Evolutionary conservation across 2,113 vertebrate genomes (phyloP), one percentile per base, ranked within the genome.

Genomic region (Cepphus grylle): DNA sequence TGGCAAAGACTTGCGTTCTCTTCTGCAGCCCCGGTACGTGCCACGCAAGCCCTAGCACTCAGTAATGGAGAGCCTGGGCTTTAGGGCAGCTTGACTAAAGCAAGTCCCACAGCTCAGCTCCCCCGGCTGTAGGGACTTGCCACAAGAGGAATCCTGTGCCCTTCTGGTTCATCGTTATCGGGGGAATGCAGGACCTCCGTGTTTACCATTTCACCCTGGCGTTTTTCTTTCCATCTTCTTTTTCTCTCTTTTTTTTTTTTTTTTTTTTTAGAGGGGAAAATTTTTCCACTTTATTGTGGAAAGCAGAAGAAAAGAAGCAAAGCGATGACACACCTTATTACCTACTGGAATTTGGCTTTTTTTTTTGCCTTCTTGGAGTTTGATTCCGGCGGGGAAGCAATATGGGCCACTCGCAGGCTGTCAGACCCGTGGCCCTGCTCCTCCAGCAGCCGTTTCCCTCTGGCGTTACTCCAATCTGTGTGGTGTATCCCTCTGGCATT

Each of bases 381-480:
- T 63, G 42, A 21, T 43, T 43, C 43, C 1, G 2, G 15, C 38
- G 34, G 49, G 66, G 79, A n/a, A 25, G 30, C 2, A 4, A 3
- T 12, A 8, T 1, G 7, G 23, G 15, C 22, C 0, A 1, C 40
- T 47, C 1, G 1, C 34, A 73, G 82, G 12, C 82, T 90, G 32
- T 58, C 73, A 8, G 56, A 42, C 79, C 66, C 15, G 78, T 30
- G 67, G 20, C 34, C 45, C 27, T 66, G 36, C 21, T 71, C 25
- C 59, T 81, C 63, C 77, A 61, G 58, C 81, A 89, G 34, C 22
- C 4, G 0, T 1, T 6, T 7, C 40, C 45, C 77, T 40, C 32
- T 53, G 80, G 62, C 47, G 0, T 58, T 74, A 5, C 3, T 1
- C 56, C 4, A 40, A 3, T 36, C 13, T 66, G 73, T 15, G 0